A percentile compares a stretch with the other conserved stretches of the same genome.
These are phyloP conservation scores for Lophura nycthemera DNA, from an alignment of 2,113 vertebrate species.

Conservation along the genomic window DNA sequence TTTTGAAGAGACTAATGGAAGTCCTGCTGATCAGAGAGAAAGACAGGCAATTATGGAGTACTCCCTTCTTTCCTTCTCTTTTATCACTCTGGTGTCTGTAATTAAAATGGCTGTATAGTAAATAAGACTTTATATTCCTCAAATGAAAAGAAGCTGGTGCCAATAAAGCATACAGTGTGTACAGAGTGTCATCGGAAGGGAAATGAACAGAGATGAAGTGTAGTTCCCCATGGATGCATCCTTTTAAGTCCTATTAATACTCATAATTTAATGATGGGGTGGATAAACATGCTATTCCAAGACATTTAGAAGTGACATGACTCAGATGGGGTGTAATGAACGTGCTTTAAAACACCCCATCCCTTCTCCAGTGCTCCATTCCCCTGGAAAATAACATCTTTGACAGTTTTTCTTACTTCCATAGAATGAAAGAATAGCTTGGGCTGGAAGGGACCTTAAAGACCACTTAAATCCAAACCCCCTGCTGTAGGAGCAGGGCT, in stretches of 20 bases:
- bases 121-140: constrained; percentile 38
- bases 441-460: not conserved
- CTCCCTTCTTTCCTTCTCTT: constrained; percentile 1
- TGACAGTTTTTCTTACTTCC: not conserved
- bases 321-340: not conserved
- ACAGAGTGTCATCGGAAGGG: not conserved
- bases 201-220: not conserved
- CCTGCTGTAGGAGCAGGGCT: not conserved
- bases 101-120: constrained; percentile 58
- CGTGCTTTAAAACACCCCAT: not conserved
- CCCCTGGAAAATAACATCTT: not conserved
- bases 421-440: not conserved
- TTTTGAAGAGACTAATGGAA: not conserved
- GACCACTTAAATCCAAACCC: not conserved
- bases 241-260: constrained; percentile 34
- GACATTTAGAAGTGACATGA: not conserved
- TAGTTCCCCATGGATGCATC: not conserved
- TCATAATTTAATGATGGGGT: constrained; percentile 11
- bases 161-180: constrained; percentile 26
- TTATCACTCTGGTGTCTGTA: constrained; percentile 15
- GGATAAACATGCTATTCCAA: not conserved
- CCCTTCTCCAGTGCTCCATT: not conserved
- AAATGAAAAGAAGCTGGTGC: constrained; percentile 29
- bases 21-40: constrained; percentile 8
- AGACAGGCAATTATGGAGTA: not conserved